Base-by-base conservation (phyloP, 1,140 invertebrate genomes). In the Ectropis grisescens region DNA sequence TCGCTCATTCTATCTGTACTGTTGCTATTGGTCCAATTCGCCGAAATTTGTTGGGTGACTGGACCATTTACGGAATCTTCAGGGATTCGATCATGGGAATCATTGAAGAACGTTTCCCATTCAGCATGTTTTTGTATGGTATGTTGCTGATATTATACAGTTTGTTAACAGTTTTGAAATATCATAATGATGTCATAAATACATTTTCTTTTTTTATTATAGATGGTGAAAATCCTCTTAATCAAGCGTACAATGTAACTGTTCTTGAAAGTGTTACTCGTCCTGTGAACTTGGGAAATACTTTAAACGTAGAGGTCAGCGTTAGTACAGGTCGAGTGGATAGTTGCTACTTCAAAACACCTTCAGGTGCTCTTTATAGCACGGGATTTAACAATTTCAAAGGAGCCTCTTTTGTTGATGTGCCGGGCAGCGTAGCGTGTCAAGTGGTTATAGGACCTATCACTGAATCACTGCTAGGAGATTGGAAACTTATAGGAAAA, bases 201-300 rank as follows among this genome's bases (percentile, higher is more conserved):
- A 19, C n/a, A 19, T 19, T 8, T 4, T 19, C 3, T 4, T 8
- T 19, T 19, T 19, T 19, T 4, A 19, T 47, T 41, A 6, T 33
- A 56, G 53, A 56, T 32, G 33, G 43, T 15, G 27, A 46, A 0
- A 33, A 48, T 16, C 53, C 53, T n/a, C 41, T 41, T 31, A 28
- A 15, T 7, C 48, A 52, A 28, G 38, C 53, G 2, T 52, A 52
- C 26, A 56, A 56, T 29, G 32, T 48, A 10, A 48, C 53, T 11
- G 28, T 12, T n/a, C 13, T 42, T 1, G 25, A 34, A 8, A 23
- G 9, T 19, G 28, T 26, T 3, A 39, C 10, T 6, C 33, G 31
- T 16, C 13, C 46, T 1, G 33, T 52, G 6, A 37, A 42, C 34
- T 13, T 48, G 11, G 45, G 45, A 9, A 37, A 11, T 2, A 36